Base-by-base conservation (phyloP, 2,888 invertebrate genomes). In the Artemia sinica region DNA sequence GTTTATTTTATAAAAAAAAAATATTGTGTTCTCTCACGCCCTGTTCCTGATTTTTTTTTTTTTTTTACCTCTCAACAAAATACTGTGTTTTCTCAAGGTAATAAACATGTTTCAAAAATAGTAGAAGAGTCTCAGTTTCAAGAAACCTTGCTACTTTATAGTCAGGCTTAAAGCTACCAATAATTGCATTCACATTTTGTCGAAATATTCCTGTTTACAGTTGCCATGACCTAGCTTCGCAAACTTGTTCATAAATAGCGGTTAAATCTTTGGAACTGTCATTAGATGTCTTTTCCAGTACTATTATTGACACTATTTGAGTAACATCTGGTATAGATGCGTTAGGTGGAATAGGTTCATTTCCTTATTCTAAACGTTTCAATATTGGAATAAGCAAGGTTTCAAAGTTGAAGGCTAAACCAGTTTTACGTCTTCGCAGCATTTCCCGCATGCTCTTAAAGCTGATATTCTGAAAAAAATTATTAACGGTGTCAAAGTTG, bases 321-420 rank as follows among this genome's bases (percentile, higher is more conserved):
- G 91, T 80, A 48, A 93, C 80, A 76, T 93, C 89, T 0, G 94
- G 94, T 52, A 93, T 85, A 6, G 91, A 90, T 28, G 93, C 91
- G 76, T 93, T 92, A 0, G 93, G 93, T 8, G 91, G 91, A 75
- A 92, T 84, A 0, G 93, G 91, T 77, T 92, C 90, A 58, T 87
- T 86, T 75, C 90, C 88, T 76, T 91, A 91, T 76, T 91, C 90
- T 88, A 94, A 89, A 73, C 85, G 86, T 75, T 88, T 87, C 73
- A 91, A 81, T 14, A 88, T 88, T 0, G 91, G 90, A 65, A 90
- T 83, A 68, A 94, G 80, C 77, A 92, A 92, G 2, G 92, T 90
- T 79, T 94, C 93, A 76, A 91, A 94, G 77, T 87, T 88, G 75
- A 91, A 91, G 5, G 92, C 91, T 73, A 89, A 88, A 75, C 90